phyloP scores from a whole-genome alignment of 2,888 invertebrate species.

The Cryptus armator region DNA sequence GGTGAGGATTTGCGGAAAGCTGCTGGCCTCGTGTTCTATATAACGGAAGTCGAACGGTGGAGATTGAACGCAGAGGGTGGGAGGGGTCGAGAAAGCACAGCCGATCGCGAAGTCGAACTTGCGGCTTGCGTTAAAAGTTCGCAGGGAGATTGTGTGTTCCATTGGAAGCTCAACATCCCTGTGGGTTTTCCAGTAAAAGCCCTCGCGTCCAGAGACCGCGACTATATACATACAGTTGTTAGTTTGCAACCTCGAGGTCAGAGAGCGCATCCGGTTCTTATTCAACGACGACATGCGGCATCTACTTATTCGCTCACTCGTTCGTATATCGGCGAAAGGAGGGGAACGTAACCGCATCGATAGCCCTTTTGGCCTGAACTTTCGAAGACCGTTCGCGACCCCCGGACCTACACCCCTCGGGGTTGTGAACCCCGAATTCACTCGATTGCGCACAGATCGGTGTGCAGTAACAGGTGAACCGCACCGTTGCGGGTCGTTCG shows the following conservation, averaged over 20 bases:
- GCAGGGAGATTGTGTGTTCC: conserved; percentile 23
- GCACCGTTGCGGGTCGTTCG: not conserved
- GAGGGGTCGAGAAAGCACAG: not conserved
- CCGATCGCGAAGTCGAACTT: conserved; percentile 34
- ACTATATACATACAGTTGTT: not conserved
- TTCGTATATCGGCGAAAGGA: not conserved
- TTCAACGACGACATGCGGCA: conserved; percentile 8
- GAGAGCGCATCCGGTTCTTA: conserved; percentile 12
- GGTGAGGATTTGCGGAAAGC: conserved; percentile 28
- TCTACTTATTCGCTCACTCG: conserved; percentile 31
- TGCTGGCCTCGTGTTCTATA: conserved; percentile 3
- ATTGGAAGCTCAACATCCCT: conserved; percentile 16
- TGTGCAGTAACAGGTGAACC: conserved; percentile 47
- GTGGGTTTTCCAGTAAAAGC: not conserved
- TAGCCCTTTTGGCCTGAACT: conserved; percentile 1
- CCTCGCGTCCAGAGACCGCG: not conserved
- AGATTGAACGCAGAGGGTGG: conserved; percentile 18
- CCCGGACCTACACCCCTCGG: conserved; percentile 15
- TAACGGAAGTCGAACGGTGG: not conserved
- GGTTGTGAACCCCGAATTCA: conserved; percentile 14
- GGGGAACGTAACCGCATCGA: conserved; percentile 28
- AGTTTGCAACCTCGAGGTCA: not conserved
- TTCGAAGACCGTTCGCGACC: conserved; percentile 29
- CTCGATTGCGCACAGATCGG: conserved; percentile 26
- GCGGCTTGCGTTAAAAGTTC: conserved; percentile 37